These are phyloP conservation scores for Nephrocerus scutellatus DNA, from an alignment of 2,888 invertebrate species.

Conservation along the genomic window DNA sequence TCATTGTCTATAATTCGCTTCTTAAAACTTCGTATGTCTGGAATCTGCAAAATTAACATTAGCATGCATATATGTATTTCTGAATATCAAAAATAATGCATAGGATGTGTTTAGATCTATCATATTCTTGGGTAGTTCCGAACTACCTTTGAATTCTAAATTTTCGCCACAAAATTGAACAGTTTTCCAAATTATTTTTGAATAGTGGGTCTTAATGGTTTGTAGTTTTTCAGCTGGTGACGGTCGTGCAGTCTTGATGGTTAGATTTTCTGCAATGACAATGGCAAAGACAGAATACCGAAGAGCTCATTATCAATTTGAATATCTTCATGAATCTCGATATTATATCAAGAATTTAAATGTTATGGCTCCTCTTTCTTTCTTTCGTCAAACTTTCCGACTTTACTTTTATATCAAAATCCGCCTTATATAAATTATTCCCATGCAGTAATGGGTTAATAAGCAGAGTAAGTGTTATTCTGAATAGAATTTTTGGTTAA, in stretches of 20 bases:
- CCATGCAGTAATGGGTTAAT: too few relatives aligned
- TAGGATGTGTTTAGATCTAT: not conserved
- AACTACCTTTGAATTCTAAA: too few relatives aligned
- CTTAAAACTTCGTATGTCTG: not conserved
- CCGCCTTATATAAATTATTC: too few relatives aligned
- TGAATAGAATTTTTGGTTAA: too few relatives aligned
- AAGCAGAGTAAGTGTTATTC: too few relatives aligned
- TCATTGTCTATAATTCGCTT: too few relatives aligned
- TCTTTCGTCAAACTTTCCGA: too few relatives aligned
- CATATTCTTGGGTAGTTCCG: not conserved
- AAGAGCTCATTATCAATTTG: not conserved
- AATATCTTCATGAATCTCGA: not conserved
- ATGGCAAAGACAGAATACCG: not conserved
- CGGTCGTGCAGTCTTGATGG: not conserved
- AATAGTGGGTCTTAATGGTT: slow-evolving; percentile 3
- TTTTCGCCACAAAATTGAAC: not conserved
- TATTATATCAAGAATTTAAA: not conserved
- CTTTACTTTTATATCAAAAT: too few relatives aligned
- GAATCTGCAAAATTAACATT: not conserved
- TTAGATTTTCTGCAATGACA: not conserved
- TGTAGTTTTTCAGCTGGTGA: slow-evolving; percentile 2
- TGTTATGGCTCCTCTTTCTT: not conserved
- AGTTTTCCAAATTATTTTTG: slow-evolving; percentile 3
- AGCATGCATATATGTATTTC: not conserved
- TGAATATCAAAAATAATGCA: not conserved